Evolutionary conservation across 2,797 vertebrate species (phyloP).

Genomic region (Selene dorsalis): DNA sequence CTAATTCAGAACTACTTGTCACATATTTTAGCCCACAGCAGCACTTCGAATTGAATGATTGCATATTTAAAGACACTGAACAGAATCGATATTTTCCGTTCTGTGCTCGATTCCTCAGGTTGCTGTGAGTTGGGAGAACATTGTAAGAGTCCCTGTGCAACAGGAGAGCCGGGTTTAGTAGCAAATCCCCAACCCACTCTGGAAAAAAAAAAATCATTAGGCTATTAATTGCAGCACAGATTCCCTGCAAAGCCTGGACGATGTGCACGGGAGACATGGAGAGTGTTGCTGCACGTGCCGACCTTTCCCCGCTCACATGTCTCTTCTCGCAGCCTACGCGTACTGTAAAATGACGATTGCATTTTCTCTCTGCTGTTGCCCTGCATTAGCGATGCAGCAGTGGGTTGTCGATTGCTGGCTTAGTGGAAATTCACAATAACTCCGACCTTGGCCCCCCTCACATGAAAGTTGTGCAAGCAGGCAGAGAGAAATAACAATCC

Average conservation of each 20-base stretch:
- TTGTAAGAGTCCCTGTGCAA: conserved; percentile 29
- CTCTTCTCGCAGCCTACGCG: conserved; percentile 60
- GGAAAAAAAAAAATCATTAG: conserved; percentile 71
- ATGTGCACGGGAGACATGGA: conserved; percentile 48
- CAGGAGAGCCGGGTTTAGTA: conserved; percentile 47
- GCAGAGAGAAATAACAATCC: not conserved
- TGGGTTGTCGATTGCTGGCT: conserved; percentile 1
- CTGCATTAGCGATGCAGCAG: conserved; percentile 18
- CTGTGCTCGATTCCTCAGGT: conserved; percentile 11
- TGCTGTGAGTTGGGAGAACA: conserved; percentile 33
- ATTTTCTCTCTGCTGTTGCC: conserved; percentile 3
- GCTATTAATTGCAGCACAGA: conserved; percentile 73
- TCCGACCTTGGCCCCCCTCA: conserved; percentile 20
- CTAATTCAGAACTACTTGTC: conserved; percentile 11
- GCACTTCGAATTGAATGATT: conserved; percentile 11
- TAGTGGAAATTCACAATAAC: conserved; percentile 28
- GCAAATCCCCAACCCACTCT: conserved; percentile 65
- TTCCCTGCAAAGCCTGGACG: conserved; percentile 59
- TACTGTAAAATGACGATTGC: conserved; percentile 8
- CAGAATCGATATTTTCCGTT: conserved; percentile 36
- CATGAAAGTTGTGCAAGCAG: not conserved
- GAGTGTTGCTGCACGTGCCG: conserved; percentile 57
- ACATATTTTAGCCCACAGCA: conserved; percentile 2
- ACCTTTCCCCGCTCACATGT: conserved; percentile 63
- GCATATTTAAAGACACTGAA: conserved; percentile 20